Percentiles rank a stretch among this genome's conserved stretches.
phyloP scores from a whole-genome alignment of 2,888 invertebrate genomes.

The Thalpophila matura region DNA sequence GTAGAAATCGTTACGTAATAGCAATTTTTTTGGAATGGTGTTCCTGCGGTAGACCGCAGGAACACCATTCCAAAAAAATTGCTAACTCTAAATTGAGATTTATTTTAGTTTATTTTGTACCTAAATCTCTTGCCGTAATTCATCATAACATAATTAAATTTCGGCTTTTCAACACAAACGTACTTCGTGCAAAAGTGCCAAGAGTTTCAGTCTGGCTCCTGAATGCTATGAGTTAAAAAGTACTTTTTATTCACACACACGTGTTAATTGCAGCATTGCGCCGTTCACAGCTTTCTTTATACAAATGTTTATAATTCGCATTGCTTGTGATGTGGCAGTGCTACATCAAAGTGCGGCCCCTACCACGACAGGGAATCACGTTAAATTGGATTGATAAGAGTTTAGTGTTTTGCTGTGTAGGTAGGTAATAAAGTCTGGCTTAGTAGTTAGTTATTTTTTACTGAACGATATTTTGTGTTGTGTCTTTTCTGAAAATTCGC shows the following conservation, averaged over 20 bases:
- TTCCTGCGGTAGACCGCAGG: too few species aligned
- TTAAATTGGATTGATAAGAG: conserved; percentile 11
- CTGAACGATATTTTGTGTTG: too few species aligned
- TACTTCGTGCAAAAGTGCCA: conserved; percentile 2
- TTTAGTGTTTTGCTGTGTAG: too few species aligned
- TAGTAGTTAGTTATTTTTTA: background rate
- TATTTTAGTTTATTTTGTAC: background rate
- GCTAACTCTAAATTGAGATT: background rate
- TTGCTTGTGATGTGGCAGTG: conserved; percentile 71
- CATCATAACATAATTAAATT: conserved; percentile 29
- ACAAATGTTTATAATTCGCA: conserved; percentile 81
- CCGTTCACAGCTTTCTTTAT: conserved; percentile 68
- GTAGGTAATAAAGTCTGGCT: too few species aligned
- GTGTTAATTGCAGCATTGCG: conserved; percentile 70
- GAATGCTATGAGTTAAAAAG: conserved; percentile 42
- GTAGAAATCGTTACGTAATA: too few species aligned
- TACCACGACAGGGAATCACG: conserved; percentile 43
- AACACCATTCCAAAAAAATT: too few species aligned
- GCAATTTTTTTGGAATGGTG: too few species aligned
- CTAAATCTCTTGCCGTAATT: background rate
- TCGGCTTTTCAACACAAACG: background rate
- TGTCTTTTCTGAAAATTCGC: too few species aligned
- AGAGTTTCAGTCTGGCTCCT: conserved; percentile 43
- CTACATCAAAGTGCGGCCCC: conserved; percentile 76
- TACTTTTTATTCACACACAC: conserved; percentile 44